These are phyloP conservation scores for Aporophyla nigra DNA, from an alignment of 2,888 invertebrate species.

Conservation along the genomic window DNA sequence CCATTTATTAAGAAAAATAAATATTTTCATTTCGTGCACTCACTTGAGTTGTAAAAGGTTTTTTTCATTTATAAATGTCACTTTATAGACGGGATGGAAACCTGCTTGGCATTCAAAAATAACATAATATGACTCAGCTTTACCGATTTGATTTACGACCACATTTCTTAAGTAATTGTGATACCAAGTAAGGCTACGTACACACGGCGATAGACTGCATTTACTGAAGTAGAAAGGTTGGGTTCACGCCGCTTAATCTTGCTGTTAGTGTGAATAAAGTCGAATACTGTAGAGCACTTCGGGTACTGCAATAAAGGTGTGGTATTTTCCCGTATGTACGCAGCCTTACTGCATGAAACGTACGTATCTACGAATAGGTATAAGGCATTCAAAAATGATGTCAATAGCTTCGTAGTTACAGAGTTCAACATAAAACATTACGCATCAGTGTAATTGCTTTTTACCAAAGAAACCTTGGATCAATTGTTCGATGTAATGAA, in stretches of 20 bases:
- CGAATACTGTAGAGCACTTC: neutral
- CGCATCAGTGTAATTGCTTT: conserved; percentile 59
- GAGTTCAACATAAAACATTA: conserved; percentile 51
- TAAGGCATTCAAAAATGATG: conserved; percentile 24
- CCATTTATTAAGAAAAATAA: conserved; percentile 33
- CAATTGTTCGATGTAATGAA: conserved; percentile 57
- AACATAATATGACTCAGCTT: conserved; percentile 28
- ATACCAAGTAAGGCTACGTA: neutral
- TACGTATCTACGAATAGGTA: too few species aligned
- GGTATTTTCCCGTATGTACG: too few species aligned
- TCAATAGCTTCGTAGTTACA: conserved; percentile 46
- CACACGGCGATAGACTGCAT: neutral
- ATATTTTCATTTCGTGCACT: conserved; percentile 35
- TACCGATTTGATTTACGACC: conserved; percentile 36
- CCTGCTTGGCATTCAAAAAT: conserved; percentile 38
- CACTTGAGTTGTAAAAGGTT: conserved; percentile 44
- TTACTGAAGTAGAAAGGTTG: neutral
- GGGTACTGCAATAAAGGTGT: too few species aligned
- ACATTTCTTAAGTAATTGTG: conserved; percentile 25
- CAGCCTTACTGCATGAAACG: neutral
- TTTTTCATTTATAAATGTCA: conserved; percentile 63
- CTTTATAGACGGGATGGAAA: conserved; percentile 5
- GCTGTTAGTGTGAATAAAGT: neutral
- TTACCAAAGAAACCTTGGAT: conserved; percentile 58
- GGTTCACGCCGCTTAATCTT: too few species aligned